These are phyloP conservation scores for Prionailurus viverrinus DNA, from an alignment of 2,113 vertebrate genomes.

Conservation along the genomic window DNA sequence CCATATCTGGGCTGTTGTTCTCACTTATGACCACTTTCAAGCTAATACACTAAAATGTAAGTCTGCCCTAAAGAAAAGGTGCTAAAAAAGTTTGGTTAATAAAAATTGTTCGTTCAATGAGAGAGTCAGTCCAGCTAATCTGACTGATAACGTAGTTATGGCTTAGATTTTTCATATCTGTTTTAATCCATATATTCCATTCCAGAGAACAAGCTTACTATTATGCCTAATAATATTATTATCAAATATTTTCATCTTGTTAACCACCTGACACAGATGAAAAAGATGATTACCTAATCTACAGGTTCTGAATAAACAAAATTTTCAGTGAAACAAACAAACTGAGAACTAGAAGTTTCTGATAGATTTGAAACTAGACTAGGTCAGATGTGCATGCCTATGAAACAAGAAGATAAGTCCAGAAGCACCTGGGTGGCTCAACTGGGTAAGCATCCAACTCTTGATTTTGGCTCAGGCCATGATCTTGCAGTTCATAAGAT, in stretches of 20 bases:
- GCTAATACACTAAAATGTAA: conserved; percentile 11
- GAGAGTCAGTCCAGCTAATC: neutral
- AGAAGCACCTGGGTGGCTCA: neutral
- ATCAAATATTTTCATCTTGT: neutral
- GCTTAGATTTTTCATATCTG: neutral
- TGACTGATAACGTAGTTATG: neutral
- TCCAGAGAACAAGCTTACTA: neutral
- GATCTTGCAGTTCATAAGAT: too few species aligned
- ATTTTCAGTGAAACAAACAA: conserved; percentile 30
- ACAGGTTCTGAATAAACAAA: neutral
- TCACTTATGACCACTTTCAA: neutral
- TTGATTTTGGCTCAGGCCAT: too few species aligned
- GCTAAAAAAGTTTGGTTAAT: neutral
- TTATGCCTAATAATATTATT: neutral
- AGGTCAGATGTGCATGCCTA: neutral
- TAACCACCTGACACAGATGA: neutral
- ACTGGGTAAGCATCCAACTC: too few species aligned
- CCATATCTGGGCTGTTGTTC: neutral
- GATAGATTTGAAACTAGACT: neutral
- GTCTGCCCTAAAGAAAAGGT: conserved; percentile 24
- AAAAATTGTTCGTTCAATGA: neutral
- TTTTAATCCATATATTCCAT: neutral
- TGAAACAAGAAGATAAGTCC: neutral
- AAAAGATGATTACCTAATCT: neutral
- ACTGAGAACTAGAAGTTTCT: neutral